These are phyloP conservation scores for Mastigias papua DNA, from an alignment of 30 jellyfish, hydroid and myxozoan species.

Conservation along the genomic window DNA sequence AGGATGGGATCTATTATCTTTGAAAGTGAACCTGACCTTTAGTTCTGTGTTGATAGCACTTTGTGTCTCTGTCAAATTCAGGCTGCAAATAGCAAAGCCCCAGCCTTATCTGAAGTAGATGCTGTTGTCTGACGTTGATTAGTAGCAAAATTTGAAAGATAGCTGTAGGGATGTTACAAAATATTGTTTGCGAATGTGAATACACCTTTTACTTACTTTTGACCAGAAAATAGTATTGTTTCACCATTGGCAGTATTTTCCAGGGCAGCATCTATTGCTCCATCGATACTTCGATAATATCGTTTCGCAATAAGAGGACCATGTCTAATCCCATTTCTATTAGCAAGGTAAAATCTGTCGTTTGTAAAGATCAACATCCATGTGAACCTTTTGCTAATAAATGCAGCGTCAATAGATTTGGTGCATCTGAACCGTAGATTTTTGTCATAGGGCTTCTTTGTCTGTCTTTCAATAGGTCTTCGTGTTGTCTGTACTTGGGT, in stretches of 20 bases:
- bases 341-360: conserved; percentile 61
- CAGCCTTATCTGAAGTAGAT: background rate
- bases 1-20: too few relatives aligned
- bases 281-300: conserved; percentile 52
- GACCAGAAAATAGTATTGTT: conserved; percentile 53
- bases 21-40: too few relatives aligned
- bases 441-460: conserved; percentile 20
- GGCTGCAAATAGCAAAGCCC: background rate
- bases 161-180: background rate
- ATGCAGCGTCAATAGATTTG: conserved; percentile 36
- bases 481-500: background rate
- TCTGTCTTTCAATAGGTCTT: background rate
- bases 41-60: too few relatives aligned
- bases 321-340: conserved; percentile 69
- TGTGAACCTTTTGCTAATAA: conserved; percentile 26
- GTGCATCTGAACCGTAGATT: conserved; percentile 56
- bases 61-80: too few relatives aligned
- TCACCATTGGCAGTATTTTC: conserved; percentile 53
- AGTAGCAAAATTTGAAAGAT: background rate
- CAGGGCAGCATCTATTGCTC: conserved; percentile 41
- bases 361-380: conserved; percentile 63
- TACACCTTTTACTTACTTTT: conserved; percentile 51
- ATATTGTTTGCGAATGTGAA: too few relatives aligned
- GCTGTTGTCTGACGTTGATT: background rate
- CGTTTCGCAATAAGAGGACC: conserved; percentile 65